phyloP scores from a whole-genome alignment of 2,113 vertebrate species.

The Syngnathus typhle region DNA sequence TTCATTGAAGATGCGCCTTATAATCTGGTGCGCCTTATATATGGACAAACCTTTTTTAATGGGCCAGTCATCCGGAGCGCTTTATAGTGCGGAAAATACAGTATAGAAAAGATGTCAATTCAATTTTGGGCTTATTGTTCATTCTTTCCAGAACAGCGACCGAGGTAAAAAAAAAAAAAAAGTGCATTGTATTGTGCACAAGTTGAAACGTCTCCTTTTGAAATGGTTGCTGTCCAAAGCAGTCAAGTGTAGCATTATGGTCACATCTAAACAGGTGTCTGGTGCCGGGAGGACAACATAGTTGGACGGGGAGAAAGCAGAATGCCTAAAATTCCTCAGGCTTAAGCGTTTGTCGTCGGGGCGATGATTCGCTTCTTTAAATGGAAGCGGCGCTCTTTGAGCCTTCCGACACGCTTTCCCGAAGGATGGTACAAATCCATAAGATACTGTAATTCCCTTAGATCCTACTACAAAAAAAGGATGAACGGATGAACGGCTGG shows the following conservation, averaged over 20 bases:
- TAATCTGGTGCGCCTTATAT: no score
- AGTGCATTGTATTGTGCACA: no score
- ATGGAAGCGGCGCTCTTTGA: constrained; percentile 36
- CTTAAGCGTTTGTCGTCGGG: constrained; percentile 31
- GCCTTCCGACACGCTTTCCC: constrained; percentile 28
- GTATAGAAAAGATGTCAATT: no score
- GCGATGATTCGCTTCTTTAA: constrained; percentile 32
- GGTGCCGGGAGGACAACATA: constrained; percentile 25
- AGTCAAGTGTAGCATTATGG: constrained; percentile 25
- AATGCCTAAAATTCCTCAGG: constrained; percentile 31
- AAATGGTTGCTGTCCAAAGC: constrained; percentile 4
- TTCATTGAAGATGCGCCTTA: no score
- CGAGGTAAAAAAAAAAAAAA: no score
- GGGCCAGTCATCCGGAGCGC: no score
- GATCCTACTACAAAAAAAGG: constrained; percentile 23
- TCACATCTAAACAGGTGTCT: constrained; percentile 45
- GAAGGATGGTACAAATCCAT: constrained; percentile 27
- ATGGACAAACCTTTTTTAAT: no score
- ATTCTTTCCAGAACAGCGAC: not conserved
- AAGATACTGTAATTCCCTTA: constrained; percentile 31
- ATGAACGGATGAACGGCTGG: constrained; percentile 20
- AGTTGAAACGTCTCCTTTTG: not conserved
- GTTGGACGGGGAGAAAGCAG: constrained; percentile 19
- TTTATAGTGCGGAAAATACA: no score
- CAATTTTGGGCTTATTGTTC: not conserved